phyloP scores from a whole-genome alignment of 2,797 vertebrate genomes.

The Urophycis tenuis region DNA sequence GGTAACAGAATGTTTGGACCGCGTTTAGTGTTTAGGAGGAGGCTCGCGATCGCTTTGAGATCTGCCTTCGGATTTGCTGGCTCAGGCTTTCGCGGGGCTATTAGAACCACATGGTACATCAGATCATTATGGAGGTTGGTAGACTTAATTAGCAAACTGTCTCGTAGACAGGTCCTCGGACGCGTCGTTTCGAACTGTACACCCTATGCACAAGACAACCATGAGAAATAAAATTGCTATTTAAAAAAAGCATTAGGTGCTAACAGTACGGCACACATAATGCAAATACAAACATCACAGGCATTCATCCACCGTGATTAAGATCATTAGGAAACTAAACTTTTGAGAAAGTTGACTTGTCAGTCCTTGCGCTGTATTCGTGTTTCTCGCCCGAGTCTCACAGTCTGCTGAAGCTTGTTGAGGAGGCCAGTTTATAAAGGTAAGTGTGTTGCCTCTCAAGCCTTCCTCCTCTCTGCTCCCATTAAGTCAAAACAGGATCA shows the following conservation, averaged over 20 bases:
- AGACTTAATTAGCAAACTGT: background rate
- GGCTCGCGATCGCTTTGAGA: background rate
- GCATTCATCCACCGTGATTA: background rate
- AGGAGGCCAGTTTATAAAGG: background rate
- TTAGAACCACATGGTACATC: background rate
- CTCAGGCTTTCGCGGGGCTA: background rate
- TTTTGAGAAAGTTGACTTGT: background rate
- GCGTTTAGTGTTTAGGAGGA: background rate
- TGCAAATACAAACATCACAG: background rate
- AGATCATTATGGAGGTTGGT: background rate
- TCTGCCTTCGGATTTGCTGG: background rate
- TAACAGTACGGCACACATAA: background rate
- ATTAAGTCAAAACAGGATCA: background rate
- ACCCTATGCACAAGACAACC: background rate
- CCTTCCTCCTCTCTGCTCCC: background rate
- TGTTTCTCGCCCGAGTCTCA: background rate
- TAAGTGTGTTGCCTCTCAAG: constrained; percentile 4
- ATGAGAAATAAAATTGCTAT: background rate
- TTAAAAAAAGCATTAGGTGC: background rate
- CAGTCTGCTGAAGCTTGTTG: background rate
- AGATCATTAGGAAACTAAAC: background rate
- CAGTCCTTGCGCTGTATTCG: background rate
- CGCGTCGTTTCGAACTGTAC: background rate
- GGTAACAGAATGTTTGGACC: background rate
- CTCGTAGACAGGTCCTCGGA: background rate